Evolutionary conservation across 64 coral and sea anemone genomes (phyloP), one percentile per base, ranked within the genome.

Genomic region (Actinia tenebrosa): DNA sequence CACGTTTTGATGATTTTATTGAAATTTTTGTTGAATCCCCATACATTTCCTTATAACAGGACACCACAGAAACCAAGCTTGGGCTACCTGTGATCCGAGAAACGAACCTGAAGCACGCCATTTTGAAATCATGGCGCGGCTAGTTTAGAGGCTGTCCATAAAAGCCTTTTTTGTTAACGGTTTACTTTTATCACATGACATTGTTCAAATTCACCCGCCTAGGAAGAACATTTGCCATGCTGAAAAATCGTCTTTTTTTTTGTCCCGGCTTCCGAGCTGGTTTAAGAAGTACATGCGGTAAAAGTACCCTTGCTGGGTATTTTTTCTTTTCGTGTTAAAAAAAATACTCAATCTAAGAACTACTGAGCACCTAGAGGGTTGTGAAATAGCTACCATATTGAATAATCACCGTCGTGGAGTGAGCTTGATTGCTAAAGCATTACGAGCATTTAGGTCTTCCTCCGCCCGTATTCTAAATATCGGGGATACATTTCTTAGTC

Each of bases 241-340:
- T 69, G 19, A 20, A 20, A 69, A 22, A 9, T 69, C 4, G 22
- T 22, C 0, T n/a, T 25, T n/a, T 23, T 20, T n/a, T 10, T 23
- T 6, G 64, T 23, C 4, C 23, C 64, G 22, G 19, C 7, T 69
- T 23, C 4, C 23, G 20, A 23, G 19, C 7, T 69, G 64, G 64
- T 23, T 69, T 69, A 69, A 69, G 64, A 69, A 69, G 64, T 69
- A 69, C 64, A 69, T 69, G 64, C n/a, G 64, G 64, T 69, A 69
- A 69, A 7, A 69, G 64, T 15, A 69, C 64, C 64, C 22, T 23
- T 27, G 1, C 1, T 69, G 8, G 64, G 64, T 69, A 69, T 5
- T 7, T 25, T 69, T 69, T 37, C 30, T 37, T 50, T 50, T 50
- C n/a, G 23, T 23, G 22, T 69, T 69, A 69, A 69, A 69, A 37